These are phyloP conservation scores for Erythrocebus patas DNA, from an alignment of 2,113 vertebrate species.

Conservation along the genomic window DNA sequence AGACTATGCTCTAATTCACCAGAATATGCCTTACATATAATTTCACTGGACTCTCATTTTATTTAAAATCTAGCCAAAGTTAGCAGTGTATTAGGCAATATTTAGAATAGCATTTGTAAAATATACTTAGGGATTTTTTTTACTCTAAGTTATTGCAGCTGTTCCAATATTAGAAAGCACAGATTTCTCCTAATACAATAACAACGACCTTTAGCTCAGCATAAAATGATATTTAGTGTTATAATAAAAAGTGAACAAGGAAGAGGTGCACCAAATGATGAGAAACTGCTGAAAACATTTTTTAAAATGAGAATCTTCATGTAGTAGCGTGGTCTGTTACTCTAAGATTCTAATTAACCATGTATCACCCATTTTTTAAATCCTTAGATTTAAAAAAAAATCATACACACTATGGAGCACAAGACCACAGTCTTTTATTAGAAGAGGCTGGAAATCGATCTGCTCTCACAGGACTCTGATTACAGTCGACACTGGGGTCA, in stretches of 20 bases:
- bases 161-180: slow-evolving; percentile 56
- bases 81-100: neutral
- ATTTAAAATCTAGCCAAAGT: slow-evolving; percentile 45
- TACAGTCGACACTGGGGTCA: neutral
- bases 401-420: neutral
- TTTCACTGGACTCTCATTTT: neutral
- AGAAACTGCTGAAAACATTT: slow-evolving; percentile 4
- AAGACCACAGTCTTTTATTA: neutral
- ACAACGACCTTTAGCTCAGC: slow-evolving; percentile 35
- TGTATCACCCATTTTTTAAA: slow-evolving; percentile 43
- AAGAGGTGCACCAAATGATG: slow-evolving; percentile 29
- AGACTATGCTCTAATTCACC: neutral
- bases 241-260: slow-evolving; percentile 38
- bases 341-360: slow-evolving; percentile 36
- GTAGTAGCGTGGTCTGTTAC: slow-evolving; percentile 38
- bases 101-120: slow-evolving; percentile 33
- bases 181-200: slow-evolving; percentile 51
- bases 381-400: neutral
- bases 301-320: slow-evolving; percentile 11
- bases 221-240: slow-evolving; percentile 53
- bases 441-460: neutral
- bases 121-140: slow-evolving; percentile 58
- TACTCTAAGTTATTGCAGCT: slow-evolving; percentile 45
- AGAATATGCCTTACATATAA: neutral
- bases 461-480: neutral